Evolutionary conservation across 2,113 vertebrate species (phyloP), one percentile per base, ranked within the genome.

Genomic region (Gasterosteus aculeatus): DNA sequence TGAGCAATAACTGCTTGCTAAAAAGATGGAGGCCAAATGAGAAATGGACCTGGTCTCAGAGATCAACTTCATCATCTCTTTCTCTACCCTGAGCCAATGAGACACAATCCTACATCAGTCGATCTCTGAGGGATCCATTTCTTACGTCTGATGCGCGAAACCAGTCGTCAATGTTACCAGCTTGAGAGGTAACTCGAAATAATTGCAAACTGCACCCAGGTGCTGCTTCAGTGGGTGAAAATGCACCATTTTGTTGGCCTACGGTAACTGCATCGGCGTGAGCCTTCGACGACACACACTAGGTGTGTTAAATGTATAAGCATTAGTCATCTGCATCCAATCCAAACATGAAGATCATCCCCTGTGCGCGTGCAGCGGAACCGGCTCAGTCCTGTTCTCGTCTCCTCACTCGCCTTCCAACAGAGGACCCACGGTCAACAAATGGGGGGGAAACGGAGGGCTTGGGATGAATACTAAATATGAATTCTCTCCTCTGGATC

Each of bases 321-420:
- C 85, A 89, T 89, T 89, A 89, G 84, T 92, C 85, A 87, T 87
- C 85, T 89, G 71, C 77, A 81, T 79, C 87, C 77, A 70, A 88
- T 73, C 78, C 75, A 84, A 64, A 84, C 81, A 84, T 72, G 68
- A 78, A 71, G 42, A 78, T 87, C 72, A 77, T 73, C 51, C 69
- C 22, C 61, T 72, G 76, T 87, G 83, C 73, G 38, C 75, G 78
- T 74, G 87, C 68, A 72, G 63, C 61, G 73, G 62, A 83, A 85
- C 79, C 67, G 82, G 80, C 83, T 82, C 62, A 59, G 72, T 85
- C 86, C 81, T 82, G 78, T 83, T 81, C 76, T 77, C 67, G 56
- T 72, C 51, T 66, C 68, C 51, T 38, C 10, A 57, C 67, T 57
- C 54, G 75, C 69, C 76, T 33, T 72, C 65, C 58, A 49, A 78